A percentile compares a stretch with the other conserved stretches of the same genome.
These are phyloP conservation scores for Stictonetta naevosa DNA, from an alignment of 2,113 vertebrate species.

Conservation along the genomic window DNA sequence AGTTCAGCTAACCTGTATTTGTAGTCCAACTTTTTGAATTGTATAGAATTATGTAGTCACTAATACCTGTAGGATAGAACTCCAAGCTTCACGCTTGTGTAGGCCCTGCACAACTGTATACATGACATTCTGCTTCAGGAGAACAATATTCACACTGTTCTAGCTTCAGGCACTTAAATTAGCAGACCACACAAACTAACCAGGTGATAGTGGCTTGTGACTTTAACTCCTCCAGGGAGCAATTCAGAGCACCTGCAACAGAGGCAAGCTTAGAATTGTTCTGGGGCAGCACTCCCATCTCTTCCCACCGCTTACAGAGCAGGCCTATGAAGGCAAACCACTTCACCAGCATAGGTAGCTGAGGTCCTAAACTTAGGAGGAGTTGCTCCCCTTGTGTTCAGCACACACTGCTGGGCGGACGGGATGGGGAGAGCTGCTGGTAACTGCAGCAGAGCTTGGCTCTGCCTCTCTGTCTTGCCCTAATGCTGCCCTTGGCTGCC, in stretches of 20 bases:
- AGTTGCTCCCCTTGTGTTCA: rapidly evolving
- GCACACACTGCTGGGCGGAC: rapidly evolving
- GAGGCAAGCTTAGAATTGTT: neutral
- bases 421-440: neutral
- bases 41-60: neutral
- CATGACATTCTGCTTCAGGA: neutral
- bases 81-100: neutral
- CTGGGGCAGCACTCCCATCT: neutral
- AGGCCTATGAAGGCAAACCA: neutral
- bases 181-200: neutral
- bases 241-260: neutral
- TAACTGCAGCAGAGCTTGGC: neutral
- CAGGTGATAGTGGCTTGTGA: neutral
- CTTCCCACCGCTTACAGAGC: neutral
- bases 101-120: neutral
- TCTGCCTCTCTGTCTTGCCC: neutral
- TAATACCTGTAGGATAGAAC: neutral
- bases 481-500: neutral
- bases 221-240: neutral
- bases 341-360: neutral
- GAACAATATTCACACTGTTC: neutral
- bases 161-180: neutral
- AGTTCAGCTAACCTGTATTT: neutral
- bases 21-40: neutral
- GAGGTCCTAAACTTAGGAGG: neutral